phyloP scores from a whole-genome alignment of 64 coral and sea anemone species.

The Stichodactyla mertensii region DNA sequence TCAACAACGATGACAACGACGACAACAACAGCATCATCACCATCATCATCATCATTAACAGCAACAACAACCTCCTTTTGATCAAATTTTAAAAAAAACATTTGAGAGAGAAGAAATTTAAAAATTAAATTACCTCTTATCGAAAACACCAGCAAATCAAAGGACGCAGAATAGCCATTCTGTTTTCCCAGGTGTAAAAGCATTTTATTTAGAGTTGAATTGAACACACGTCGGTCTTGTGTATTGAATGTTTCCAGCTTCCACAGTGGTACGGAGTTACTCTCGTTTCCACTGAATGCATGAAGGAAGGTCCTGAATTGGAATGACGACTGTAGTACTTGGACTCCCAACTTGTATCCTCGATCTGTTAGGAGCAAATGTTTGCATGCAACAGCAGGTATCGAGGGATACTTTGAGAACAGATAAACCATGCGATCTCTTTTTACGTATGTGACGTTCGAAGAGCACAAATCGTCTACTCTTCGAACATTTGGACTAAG shows the following conservation, averaged over 20 bases:
- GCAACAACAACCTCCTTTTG: no score
- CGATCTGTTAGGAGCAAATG: constrained; percentile 27
- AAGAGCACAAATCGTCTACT: constrained; percentile 25
- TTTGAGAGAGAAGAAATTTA: no score
- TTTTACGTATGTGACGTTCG: constrained; percentile 35
- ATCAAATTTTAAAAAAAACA: no score
- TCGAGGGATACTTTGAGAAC: neutral
- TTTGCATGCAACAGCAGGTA: constrained; percentile 4
- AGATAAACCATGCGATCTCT: constrained; percentile 12
- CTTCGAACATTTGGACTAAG: constrained; percentile 19
- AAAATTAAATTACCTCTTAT: no score
- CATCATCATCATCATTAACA: no score
- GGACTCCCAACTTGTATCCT: constrained; percentile 46
- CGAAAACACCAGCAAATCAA: constrained; percentile 34
- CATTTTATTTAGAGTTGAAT: neutral
- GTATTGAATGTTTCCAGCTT: constrained; percentile 20
- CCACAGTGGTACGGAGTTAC: constrained; percentile 9
- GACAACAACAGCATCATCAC: no score
- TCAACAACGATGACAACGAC: no score
- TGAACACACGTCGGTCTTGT: constrained; percentile 46
- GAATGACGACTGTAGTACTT: constrained; percentile 28
- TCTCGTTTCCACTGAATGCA: constrained; percentile 43
- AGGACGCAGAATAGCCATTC: neutral
- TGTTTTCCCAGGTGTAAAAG: neutral
- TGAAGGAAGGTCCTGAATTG: neutral